These are phyloP conservation scores for Sphecodes monilicornis DNA, from an alignment of 2,888 invertebrate species.

Conservation along the genomic window DNA sequence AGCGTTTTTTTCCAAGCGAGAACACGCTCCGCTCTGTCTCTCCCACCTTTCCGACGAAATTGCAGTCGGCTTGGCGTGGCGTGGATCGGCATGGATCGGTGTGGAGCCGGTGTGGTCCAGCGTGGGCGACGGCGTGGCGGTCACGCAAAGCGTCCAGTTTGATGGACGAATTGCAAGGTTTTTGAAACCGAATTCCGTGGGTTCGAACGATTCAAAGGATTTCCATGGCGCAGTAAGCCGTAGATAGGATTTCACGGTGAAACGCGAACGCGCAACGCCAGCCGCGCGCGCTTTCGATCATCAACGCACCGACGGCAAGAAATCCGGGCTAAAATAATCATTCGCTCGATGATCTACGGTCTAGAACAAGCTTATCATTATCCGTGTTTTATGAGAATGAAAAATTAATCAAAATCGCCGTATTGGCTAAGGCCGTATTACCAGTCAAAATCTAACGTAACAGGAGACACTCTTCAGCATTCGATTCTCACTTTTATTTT, in stretches of 20 bases:
- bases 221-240: constrained; percentile 22
- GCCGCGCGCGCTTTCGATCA: background rate
- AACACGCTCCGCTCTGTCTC: background rate
- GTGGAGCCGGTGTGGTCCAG: background rate
- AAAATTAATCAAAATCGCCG: too few species aligned
- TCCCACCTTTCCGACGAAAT: background rate
- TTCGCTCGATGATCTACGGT: background rate
- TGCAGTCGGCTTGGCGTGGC: constrained; percentile 18
- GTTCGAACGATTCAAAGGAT: constrained; percentile 33
- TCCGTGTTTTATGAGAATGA: too few species aligned
- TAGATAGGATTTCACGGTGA: constrained; percentile 29
- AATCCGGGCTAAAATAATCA: background rate
- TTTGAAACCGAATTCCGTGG: constrained; percentile 45
- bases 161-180: constrained; percentile 48
- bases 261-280: background rate
- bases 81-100: background rate
- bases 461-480: too few species aligned
- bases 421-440: too few species aligned
- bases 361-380: too few species aligned
- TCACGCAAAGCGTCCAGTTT: constrained; percentile 31
- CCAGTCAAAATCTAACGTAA: too few species aligned
- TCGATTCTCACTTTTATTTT: background rate
- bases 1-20: constrained; percentile 37
- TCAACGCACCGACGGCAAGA: background rate
- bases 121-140: background rate